phyloP scores from a whole-genome alignment of 1,140 invertebrate genomes.

The Acarapis woodi region DNA sequence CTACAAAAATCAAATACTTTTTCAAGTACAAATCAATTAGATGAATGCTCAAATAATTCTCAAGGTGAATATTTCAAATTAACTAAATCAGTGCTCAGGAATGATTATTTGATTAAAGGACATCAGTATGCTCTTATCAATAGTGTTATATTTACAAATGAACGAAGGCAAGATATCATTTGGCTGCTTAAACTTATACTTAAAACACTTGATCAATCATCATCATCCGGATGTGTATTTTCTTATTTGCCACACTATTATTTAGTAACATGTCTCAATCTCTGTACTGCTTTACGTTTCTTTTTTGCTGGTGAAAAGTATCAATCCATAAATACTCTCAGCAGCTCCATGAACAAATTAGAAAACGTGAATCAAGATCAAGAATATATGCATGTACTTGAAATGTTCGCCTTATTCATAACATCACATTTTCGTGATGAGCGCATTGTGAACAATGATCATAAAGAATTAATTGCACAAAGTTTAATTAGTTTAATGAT shows the following conservation, averaged over 20 bases:
- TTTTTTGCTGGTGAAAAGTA: conserved; percentile 21
- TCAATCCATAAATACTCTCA: background rate
- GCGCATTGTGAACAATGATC: conserved; percentile 37
- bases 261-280: conserved; percentile 36
- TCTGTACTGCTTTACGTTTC: conserved; percentile 25
- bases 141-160: conserved; percentile 15
- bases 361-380: background rate
- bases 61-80: no score
- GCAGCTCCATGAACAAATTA: background rate
- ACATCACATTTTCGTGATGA: conserved; percentile 39
- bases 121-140: conserved; percentile 31
- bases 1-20: conserved; percentile 21
- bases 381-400: conserved; percentile 23
- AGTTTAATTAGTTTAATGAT: conserved; percentile 38
- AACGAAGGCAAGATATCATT: conserved; percentile 25
- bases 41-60: no score
- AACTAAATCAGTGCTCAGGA: conserved; percentile 1
- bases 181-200: conserved; percentile 30
- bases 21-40: conserved; percentile 27
- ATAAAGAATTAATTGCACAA: conserved; percentile 41
- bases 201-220: conserved; percentile 25
- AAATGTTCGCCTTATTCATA: conserved; percentile 35
- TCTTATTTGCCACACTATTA: conserved; percentile 53
- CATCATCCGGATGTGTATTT: conserved; percentile 32
- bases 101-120: conserved; percentile 17